A percentile compares a stretch with the other conserved stretches of the same genome.
These are phyloP conservation scores for Gymnogyps californianus DNA, from an alignment of 2,113 vertebrate genomes.

Conservation along the genomic window DNA sequence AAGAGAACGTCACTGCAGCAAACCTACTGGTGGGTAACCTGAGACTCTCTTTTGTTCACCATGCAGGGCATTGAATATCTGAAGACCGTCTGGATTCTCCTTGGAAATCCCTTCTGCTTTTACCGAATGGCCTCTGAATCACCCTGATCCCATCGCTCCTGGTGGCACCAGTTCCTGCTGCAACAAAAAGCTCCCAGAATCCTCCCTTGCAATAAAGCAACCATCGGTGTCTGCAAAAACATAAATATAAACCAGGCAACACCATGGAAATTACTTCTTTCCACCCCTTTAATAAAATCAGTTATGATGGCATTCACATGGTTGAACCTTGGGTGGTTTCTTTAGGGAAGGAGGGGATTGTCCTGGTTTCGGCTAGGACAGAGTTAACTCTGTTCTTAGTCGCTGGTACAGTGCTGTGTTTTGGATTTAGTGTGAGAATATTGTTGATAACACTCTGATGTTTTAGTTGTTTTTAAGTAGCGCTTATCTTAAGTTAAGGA, in stretches of 20 bases:
- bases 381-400: too few relatives aligned
- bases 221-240: background rate
- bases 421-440: too few relatives aligned
- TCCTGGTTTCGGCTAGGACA: too few relatives aligned
- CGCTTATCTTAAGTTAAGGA: too few relatives aligned
- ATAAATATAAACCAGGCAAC: background rate
- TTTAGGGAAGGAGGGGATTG: background rate
- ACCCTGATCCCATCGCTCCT: fast-evolving
- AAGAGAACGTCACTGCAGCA: background rate
- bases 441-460: too few relatives aligned
- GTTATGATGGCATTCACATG: background rate
- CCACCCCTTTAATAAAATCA: background rate
- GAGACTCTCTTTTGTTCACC: background rate
- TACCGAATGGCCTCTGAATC: background rate
- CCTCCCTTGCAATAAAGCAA: background rate
- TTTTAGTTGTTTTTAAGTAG: too few relatives aligned
- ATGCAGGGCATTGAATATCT: background rate
- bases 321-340: background rate
- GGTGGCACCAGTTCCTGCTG: background rate
- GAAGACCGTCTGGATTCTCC: background rate
- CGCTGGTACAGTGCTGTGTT: too few relatives aligned
- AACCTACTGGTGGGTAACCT: background rate
- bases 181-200: background rate
- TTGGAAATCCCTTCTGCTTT: background rate
- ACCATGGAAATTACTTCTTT: background rate